Conservation (phyloP, 1,140 invertebrate species). For the Eriosoma lanigerum region DNA sequence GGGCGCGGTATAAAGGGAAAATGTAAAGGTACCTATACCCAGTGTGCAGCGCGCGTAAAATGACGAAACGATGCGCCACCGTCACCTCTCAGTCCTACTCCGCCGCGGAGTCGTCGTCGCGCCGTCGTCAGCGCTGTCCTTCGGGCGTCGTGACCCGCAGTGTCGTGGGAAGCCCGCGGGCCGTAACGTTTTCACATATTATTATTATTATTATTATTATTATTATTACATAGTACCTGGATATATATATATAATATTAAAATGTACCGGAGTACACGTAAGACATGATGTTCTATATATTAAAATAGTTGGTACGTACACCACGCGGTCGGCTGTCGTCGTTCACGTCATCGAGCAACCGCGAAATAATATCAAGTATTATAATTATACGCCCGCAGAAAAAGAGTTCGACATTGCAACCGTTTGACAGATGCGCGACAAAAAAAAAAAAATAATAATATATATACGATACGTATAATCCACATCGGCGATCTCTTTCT, state of each 20-base stretch:
- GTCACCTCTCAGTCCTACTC: neutral
- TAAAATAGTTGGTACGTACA: neutral
- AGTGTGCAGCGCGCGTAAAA: neutral
- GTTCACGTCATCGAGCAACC: neutral
- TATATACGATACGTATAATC: too few relatives aligned
- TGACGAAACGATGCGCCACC: slow-evolving; percentile 45
- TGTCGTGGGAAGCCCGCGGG: slow-evolving; percentile 51
- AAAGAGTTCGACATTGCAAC: neutral
- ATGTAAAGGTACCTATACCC: too few relatives aligned
- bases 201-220: slow-evolving; percentile 6
- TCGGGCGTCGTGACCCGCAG: slow-evolving; percentile 48
- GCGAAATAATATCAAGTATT: too few relatives aligned
- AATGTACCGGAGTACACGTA: too few relatives aligned
- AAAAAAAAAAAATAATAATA: neutral
- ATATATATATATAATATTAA: neutral
- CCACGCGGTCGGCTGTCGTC: too few relatives aligned
- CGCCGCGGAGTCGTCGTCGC: neutral
- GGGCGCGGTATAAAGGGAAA: slow-evolving; percentile 19
- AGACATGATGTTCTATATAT: too few relatives aligned
- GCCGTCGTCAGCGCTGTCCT: slow-evolving; percentile 27
- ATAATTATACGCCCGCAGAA: too few relatives aligned
- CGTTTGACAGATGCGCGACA: slow-evolving; percentile 5
- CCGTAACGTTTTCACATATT: slow-evolving; percentile 48
- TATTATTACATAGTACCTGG: neutral
- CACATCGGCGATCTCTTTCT: neutral